Evolutionary conservation across 2,888 invertebrate species (phyloP), one percentile per base, ranked within the genome.

Genomic region (Tetrapedia diversipes): DNA sequence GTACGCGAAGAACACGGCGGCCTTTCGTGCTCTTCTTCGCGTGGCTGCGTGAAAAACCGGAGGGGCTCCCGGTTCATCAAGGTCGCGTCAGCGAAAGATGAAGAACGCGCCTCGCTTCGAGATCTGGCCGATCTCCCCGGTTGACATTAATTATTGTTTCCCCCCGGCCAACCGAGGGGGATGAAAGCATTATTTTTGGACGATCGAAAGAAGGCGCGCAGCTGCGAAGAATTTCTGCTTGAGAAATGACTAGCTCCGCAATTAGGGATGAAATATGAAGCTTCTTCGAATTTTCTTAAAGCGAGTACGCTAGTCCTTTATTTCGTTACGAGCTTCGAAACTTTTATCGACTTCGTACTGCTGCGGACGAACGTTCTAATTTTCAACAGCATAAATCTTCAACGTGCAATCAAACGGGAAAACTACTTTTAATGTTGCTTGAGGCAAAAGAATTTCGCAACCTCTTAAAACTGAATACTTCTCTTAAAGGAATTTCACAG

Each of bases 11-110:
- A 53, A 53, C 63, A 53, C 2, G 60, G 34, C 34, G 14, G 34
- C 57, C 47, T 19, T 51, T 53, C 70, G 63, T 45, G 41, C 39
- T 4, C 11, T 63, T 68, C 39, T 60, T 63, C 56, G n/a, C n/a
- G n/a, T n/a, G 32, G 27, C 29, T 47, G 22, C 64, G 67, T 59
- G 73, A 57, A 72, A 68, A 82, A 82, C 67, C 66, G 51, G 27
- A 6, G 19, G 53, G 47, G 45, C 57, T 29, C n/a, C n/a, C 34
- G 45, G 67, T 73, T 29, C 69, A 68, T 81, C 79, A 79, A 63
- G 61, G 57, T 67, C 59, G 41, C 53, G 72, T 78, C 69, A 56
- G 27, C 70, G 39, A 37, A 66, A 64, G 72, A 80, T 73, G 60
- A 77, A 69, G 68, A 63, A 63, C 65, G 41, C 43, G 37, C 8